These are phyloP conservation scores for Agriopis leucophaearia DNA, from an alignment of 2,888 invertebrate species.

Conservation along the genomic window DNA sequence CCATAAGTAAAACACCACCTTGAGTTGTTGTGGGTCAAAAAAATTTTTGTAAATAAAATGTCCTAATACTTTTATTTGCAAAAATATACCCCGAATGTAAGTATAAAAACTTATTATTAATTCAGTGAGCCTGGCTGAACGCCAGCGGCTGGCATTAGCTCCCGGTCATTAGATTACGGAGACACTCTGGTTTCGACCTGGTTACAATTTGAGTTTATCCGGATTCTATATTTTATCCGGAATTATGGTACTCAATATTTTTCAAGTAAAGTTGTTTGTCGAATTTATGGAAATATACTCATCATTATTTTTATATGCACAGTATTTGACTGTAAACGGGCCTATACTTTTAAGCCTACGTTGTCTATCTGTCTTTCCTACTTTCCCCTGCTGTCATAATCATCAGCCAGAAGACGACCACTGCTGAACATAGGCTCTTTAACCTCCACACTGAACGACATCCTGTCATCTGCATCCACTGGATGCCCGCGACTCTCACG, in stretches of 20 bases:
- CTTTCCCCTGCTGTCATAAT: no score
- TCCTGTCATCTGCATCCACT: no score
- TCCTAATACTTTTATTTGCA: slow-evolving; percentile 6
- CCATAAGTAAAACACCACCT: neutral
- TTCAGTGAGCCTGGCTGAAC: slow-evolving; percentile 26
- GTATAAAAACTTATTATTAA: slow-evolving; percentile 31
- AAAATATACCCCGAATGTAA: slow-evolving; percentile 1
- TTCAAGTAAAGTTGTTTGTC: neutral
- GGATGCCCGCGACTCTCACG: no score
- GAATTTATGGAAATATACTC: no score
- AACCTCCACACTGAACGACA: no score
- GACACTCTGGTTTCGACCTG: neutral
- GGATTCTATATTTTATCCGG: neutral
- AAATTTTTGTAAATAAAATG: slow-evolving; percentile 1
- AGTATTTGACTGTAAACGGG: no score
- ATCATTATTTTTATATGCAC: no score
- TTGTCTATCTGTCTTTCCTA: no score
- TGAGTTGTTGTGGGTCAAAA: neutral
- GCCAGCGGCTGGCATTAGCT: slow-evolving; percentile 33
- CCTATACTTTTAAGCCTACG: no score
- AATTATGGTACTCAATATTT: neutral
- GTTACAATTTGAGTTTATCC: neutral
- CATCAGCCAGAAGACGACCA: no score
- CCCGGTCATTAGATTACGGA: slow-evolving; percentile 40
- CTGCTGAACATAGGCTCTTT: no score